Base-by-base conservation (phyloP, 2,113 vertebrate genomes). In the Columbina picui region DNA sequence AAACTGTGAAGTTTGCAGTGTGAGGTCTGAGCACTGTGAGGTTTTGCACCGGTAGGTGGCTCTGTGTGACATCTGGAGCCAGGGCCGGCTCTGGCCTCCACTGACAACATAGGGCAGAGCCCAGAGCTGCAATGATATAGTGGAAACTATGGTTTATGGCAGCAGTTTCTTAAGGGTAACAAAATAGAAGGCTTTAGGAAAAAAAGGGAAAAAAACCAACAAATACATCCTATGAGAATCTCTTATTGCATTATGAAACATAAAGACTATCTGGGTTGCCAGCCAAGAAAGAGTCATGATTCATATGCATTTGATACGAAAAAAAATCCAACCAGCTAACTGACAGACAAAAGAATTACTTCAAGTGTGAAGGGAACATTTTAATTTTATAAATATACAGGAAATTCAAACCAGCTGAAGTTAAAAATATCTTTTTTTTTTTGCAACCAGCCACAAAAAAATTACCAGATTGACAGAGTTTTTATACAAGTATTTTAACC, bases 341-440 rank as follows among this genome's bases (percentile, higher is more conserved):
- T 77, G 64, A 81, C 26, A 93, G 61, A 61, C 29, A 69, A 65
- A 93, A 73, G 20, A 94, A 87, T 67, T 90, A 69, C 38, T 71
- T 84, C 38, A 87, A 87, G n/a, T 52, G 69, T 63, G 55, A 95
- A 84, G 80, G 27, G 38, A 93, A 84, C 68, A 77, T 77, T 81
- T 92, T 64, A 34, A 84, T 95, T 77, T 57, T 34, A 74, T 64
- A 81, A 60, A 84, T 59, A 70, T 43, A 65, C 7, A 77, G 45
- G 47, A 90, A 88, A 90, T 74, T 88, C 27, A 55, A 68, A 93
- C 15, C 36, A 63, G 50, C 12, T 80, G 71, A 75, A 82, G 36
- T 61, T 83, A 73, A 93, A 94, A 84, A 78, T 55, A 61, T 4
- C 3, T 12, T 34, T 77, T n/a, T n/a, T n/a, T n/a, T 60, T 59